Evolutionary conservation across 1,140 invertebrate species (phyloP).

Genomic region (Bursaphelenchus mucronatus): DNA sequence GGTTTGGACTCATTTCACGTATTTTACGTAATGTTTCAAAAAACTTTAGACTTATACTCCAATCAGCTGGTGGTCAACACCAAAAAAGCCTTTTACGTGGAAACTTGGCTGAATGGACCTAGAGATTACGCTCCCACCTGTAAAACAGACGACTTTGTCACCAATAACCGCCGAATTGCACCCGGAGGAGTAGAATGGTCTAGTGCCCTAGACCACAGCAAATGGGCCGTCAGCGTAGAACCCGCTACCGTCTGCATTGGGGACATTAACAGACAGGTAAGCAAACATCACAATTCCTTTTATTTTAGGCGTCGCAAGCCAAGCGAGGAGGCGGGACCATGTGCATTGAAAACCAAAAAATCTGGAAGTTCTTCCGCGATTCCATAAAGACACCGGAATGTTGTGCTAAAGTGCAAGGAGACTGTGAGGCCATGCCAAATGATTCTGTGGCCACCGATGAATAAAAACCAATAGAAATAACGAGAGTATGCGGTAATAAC

Average conservation of each 20-base stretch:
- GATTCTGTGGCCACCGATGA: not conserved
- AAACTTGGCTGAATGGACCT: constrained; percentile 79
- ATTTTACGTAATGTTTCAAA: too few species aligned
- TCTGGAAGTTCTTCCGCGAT: constrained; percentile 66
- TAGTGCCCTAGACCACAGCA: too few species aligned
- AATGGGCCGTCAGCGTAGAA: constrained; percentile 51
- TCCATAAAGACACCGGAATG: constrained; percentile 44
- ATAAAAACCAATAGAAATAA: too few species aligned
- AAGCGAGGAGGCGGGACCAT: constrained; percentile 77
- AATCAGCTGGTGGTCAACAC: constrained; percentile 74
- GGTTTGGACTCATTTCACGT: not conserved
- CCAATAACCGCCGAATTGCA: too few species aligned
- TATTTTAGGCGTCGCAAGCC: constrained; percentile 67
- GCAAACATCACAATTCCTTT: too few species aligned
- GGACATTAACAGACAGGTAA: constrained; percentile 82
- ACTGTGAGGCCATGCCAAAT: constrained; percentile 5
- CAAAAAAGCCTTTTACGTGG: constrained; percentile 71
- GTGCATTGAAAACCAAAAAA: constrained; percentile 66
- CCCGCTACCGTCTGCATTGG: constrained; percentile 76
- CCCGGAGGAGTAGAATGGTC: too few species aligned
- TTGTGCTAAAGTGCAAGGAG: constrained; percentile 23
- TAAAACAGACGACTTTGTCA: constrained; percentile 41
- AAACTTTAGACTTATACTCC: constrained; percentile 71
- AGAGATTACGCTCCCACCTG: constrained; percentile 64
- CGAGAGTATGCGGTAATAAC: too few species aligned